These are phyloP conservation scores for Brachirus orientalis DNA, from an alignment of 2,113 vertebrate genomes.

Conservation along the genomic window DNA sequence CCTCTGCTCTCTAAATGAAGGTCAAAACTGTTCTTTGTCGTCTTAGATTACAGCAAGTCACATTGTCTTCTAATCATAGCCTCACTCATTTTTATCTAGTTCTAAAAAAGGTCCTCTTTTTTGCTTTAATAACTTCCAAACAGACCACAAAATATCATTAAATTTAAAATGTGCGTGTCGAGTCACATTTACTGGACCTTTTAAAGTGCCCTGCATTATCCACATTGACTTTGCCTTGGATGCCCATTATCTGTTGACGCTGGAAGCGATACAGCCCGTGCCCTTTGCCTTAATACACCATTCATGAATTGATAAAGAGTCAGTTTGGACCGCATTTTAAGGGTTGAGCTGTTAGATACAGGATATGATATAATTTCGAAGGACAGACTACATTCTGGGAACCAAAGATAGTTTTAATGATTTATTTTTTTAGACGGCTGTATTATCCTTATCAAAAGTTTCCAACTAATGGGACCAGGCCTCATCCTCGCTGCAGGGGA, in stretches of 20 bases:
- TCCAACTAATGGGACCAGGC: conserved; percentile 27
- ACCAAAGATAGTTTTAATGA: conserved; percentile 30
- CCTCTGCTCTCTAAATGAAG: neutral
- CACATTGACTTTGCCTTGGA: too few species aligned
- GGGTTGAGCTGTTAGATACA: conserved; percentile 15
- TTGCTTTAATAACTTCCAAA: neutral
- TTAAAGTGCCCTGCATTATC: too few species aligned
- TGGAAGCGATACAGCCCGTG: too few species aligned
- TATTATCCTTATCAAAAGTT: conserved; percentile 28
- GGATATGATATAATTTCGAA: conserved; percentile 31
- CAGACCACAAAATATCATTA: conserved; percentile 13
- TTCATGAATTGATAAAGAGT: conserved; percentile 39
- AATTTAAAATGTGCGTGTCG: conserved; percentile 31
- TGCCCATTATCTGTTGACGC: conserved; percentile 43
- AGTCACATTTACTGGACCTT: conserved; percentile 58
- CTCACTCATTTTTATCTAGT: conserved; percentile 9
- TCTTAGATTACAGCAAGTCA: conserved; percentile 28
- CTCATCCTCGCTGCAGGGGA: conserved; percentile 7
- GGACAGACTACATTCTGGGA: conserved; percentile 14
- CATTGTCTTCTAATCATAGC: conserved; percentile 4
- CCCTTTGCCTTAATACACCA: too few species aligned
- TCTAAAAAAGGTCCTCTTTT: neutral
- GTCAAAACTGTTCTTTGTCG: conserved; percentile 15
- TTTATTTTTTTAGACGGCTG: conserved; percentile 16
- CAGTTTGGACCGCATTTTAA: conserved; percentile 26